A percentile compares a stretch with the other conserved stretches of the same genome.
phyloP scores from a whole-genome alignment of 1,140 invertebrate species.

The Drusus annulatus region DNA sequence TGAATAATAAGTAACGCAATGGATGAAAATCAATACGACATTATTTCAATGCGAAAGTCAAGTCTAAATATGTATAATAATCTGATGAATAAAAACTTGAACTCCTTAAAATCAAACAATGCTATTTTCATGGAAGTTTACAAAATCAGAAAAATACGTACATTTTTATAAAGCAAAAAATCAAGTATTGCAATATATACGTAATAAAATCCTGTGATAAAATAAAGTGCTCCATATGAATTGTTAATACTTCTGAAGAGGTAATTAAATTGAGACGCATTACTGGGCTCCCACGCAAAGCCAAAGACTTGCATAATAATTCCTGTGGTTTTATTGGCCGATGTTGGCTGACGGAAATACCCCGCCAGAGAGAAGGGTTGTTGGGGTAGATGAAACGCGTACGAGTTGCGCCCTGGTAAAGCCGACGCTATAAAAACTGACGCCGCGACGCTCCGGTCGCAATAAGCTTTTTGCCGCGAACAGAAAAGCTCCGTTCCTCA shows the following conservation, averaged over 20 bases:
- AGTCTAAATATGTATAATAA: constrained; percentile 22
- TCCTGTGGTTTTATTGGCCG: constrained; percentile 20
- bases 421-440: constrained; percentile 52
- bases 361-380: constrained; percentile 23
- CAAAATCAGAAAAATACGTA: constrained; percentile 33
- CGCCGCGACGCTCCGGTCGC: constrained; percentile 43
- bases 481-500: constrained; percentile 28
- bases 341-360: constrained; percentile 1
- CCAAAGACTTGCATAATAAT: constrained; percentile 25
- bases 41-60: constrained; percentile 18
- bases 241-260: not conserved
- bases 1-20: not conserved
- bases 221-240: not conserved
- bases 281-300: constrained; percentile 1
- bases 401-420: constrained; percentile 46
- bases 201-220: no score
- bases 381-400: constrained; percentile 41
- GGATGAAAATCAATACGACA: not conserved
- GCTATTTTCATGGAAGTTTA: constrained; percentile 26
- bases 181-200: not conserved
- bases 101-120: constrained; percentile 18
- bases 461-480: constrained; percentile 48
- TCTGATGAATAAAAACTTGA: constrained; percentile 20
- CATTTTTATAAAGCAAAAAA: constrained; percentile 2
- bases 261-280: constrained; percentile 2